phyloP scores from a whole-genome alignment of 1,140 invertebrate genomes.

The Halesus radiatus region DNA sequence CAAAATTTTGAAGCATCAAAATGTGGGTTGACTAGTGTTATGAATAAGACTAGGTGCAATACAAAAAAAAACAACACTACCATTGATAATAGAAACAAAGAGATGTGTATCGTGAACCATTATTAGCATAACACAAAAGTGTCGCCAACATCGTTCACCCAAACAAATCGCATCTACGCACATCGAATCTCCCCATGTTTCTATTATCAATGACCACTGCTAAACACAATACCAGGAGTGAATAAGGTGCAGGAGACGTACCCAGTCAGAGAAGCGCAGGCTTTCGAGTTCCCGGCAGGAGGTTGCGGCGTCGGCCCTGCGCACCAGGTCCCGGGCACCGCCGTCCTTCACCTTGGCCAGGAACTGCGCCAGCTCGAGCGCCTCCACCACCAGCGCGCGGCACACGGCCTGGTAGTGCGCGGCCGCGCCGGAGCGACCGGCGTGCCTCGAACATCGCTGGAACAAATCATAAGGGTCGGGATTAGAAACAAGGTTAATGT shows the following conservation, averaged over 20 bases:
- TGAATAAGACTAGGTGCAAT: no score
- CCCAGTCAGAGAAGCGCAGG: slow-evolving; percentile 89
- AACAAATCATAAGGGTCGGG: slow-evolving; percentile 54
- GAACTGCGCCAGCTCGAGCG: slow-evolving; percentile 90
- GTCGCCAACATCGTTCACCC: no score
- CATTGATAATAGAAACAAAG: no score
- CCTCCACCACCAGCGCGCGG: slow-evolving; percentile 90
- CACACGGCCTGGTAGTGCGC: slow-evolving; percentile 93
- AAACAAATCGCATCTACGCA: no score
- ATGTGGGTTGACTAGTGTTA: no score
- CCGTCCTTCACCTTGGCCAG: slow-evolving; percentile 83
- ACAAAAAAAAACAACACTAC: no score
- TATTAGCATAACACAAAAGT: no score
- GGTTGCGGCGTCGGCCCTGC: slow-evolving; percentile 71
- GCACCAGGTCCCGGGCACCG: slow-evolving; percentile 73
- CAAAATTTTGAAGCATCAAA: no score
- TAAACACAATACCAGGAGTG: neutral
- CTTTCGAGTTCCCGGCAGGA: slow-evolving; percentile 80
- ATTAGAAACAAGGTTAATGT: no score
- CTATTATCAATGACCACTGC: no score
- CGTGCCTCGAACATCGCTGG: slow-evolving; percentile 79
- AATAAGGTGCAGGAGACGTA: slow-evolving; percentile 64
- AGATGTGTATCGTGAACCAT: no score
- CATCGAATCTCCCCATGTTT: no score
- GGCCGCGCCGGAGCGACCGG: slow-evolving; percentile 76